These are phyloP conservation scores for Hyaena hyaena DNA, from an alignment of 2,113 vertebrate genomes.

Conservation along the genomic window DNA sequence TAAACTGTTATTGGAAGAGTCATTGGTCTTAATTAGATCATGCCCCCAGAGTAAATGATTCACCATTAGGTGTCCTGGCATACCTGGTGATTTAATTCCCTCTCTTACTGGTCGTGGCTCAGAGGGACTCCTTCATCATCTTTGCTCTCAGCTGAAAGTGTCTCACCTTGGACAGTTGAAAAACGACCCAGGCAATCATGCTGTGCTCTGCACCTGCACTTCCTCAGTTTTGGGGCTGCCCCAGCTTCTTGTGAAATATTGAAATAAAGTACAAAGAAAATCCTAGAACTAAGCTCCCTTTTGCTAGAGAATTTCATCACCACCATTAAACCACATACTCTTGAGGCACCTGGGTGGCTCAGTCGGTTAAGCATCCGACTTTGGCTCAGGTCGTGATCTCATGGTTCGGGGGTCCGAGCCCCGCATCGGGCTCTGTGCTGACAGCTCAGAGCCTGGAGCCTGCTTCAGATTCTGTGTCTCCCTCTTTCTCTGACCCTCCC, in stretches of 20 bases:
- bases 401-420: too few species aligned
- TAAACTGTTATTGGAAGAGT: constrained; percentile 20
- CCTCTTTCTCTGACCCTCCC: too few species aligned
- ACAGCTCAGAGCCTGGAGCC: too few species aligned
- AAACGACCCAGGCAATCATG: not conserved
- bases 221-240: not conserved
- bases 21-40: constrained; percentile 33
- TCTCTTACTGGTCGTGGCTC: not conserved
- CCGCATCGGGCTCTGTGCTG: too few species aligned
- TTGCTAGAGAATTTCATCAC: not conserved
- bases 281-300: not conserved
- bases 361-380: too few species aligned
- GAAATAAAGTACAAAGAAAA: not conserved
- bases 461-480: too few species aligned
- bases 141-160: not conserved
- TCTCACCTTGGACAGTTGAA: not conserved
- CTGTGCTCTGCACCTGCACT: not conserved
- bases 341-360: not conserved
- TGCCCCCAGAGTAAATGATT: constrained; percentile 53
- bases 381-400: too few species aligned
- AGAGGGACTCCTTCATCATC: not conserved
- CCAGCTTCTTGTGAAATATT: not conserved
- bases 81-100: constrained; percentile 17
- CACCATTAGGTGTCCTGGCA: not conserved
- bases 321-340: not conserved